Percentiles rank a stretch among this genome's conserved stretches.
Conservation (phyloP, 2,888 invertebrate genomes). For the Tridacna crocea region DNA sequence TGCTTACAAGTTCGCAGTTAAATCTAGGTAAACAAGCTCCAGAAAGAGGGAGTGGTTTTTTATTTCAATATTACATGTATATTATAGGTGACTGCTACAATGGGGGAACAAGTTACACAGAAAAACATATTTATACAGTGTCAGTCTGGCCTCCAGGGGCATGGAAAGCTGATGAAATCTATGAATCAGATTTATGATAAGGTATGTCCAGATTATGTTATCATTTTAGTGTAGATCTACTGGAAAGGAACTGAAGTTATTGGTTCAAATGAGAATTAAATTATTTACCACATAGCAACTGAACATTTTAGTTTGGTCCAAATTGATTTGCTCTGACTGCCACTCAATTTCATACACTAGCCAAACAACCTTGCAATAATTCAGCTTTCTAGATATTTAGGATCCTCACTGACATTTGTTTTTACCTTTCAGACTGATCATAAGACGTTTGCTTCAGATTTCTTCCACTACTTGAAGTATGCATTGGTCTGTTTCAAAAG, state of each 20-base stretch:
- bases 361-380: too few species aligned
- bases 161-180: slow-evolving; percentile 75
- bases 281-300: neutral
- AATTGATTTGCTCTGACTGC: too few species aligned
- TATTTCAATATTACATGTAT: too few species aligned
- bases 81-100: neutral
- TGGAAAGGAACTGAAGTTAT: too few species aligned
- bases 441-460: slow-evolving; percentile 88
- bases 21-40: too few species aligned
- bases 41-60: too few species aligned
- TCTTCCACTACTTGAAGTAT: slow-evolving; percentile 88
- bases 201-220: slow-evolving; percentile 49
- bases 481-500: slow-evolving; percentile 89
- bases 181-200: slow-evolving; percentile 72
- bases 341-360: too few species aligned
- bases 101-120: slow-evolving; percentile 15
- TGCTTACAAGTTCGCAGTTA: too few species aligned
- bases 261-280: neutral
- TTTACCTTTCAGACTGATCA: slow-evolving; percentile 85
- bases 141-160: slow-evolving; percentile 78
- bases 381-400: too few species aligned
- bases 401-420: neutral
- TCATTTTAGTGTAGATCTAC: too few species aligned
- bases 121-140: slow-evolving; percentile 79
- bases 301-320: too few species aligned